These are phyloP conservation scores for Thomomys bottae DNA, from an alignment of 2,113 vertebrate genomes.

Conservation along the genomic window DNA sequence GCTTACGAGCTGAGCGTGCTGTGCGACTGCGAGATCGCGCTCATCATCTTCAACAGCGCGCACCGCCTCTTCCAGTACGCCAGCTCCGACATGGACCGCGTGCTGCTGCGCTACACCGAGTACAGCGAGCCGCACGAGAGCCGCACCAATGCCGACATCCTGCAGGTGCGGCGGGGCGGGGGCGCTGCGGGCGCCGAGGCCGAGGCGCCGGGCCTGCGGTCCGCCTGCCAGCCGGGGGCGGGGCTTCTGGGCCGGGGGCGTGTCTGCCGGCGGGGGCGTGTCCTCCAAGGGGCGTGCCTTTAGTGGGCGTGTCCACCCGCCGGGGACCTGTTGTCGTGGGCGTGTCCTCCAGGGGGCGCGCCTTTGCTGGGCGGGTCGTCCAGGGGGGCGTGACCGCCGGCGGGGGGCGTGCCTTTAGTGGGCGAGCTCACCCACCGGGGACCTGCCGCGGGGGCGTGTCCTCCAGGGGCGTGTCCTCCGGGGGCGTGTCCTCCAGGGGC, in stretches of 20 bases:
- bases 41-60: constrained; percentile 99
- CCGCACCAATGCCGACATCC: constrained; percentile 95
- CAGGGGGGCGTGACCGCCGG: too few relatives aligned
- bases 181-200: neutral
- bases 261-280: neutral
- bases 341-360: too few relatives aligned
- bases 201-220: too few relatives aligned
- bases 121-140: constrained; percentile 98
- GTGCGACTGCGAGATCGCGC: constrained; percentile 98
- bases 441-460: too few relatives aligned
- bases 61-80: constrained; percentile 98
- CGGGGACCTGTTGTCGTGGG: too few relatives aligned
- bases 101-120: constrained; percentile 97
- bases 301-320: too few relatives aligned
- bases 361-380: too few relatives aligned
- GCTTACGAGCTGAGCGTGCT: constrained; percentile 97
- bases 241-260: neutral
- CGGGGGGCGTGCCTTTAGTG: too few relatives aligned
- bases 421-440: too few relatives aligned
- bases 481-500: too few relatives aligned
- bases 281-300: too few relatives aligned
- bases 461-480: too few relatives aligned
- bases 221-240: neutral
- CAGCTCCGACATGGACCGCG: constrained; percentile 97
- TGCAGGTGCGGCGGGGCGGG: neutral